Conservation (phyloP, 2,797 vertebrate species). For the Poecilia wingei region DNA sequence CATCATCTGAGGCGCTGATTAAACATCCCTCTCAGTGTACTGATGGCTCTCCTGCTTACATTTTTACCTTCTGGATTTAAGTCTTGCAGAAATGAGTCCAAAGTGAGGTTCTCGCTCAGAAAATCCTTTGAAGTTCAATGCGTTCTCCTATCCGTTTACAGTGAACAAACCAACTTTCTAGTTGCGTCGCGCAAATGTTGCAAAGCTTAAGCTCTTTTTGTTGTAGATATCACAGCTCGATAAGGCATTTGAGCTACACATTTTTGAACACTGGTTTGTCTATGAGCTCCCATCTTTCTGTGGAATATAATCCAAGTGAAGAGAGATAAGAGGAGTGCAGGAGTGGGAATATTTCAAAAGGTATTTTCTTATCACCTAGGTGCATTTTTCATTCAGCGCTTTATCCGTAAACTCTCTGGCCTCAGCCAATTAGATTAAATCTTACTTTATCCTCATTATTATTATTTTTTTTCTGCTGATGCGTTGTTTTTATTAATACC, state of each 20-base stretch:
- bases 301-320: slow-evolving; percentile 10
- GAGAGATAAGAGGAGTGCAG: background rate
- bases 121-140: slow-evolving; percentile 8
- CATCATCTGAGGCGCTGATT: slow-evolving; percentile 18
- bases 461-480: slow-evolving; percentile 28
- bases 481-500: slow-evolving; percentile 27
- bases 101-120: slow-evolving; percentile 2
- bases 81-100: slow-evolving; percentile 12
- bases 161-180: background rate
- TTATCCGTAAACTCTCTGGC: slow-evolving; percentile 13
- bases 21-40: slow-evolving; percentile 11
- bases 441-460: slow-evolving; percentile 41
- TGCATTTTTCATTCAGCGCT: slow-evolving; percentile 19
- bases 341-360: slow-evolving; percentile 11
- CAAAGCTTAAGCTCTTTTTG: slow-evolving; percentile 1
- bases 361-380: slow-evolving; percentile 15
- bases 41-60: background rate
- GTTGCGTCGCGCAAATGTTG: background rate
- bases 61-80: slow-evolving; percentile 5
- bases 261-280: background rate
- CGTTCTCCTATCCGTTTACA: slow-evolving; percentile 3
- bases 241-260: slow-evolving; percentile 3
- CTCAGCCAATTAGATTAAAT: slow-evolving; percentile 32
- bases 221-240: background rate
- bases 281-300: background rate